Percentiles rank a stretch among this genome's conserved stretches.
Conservation (phyloP, 2,113 vertebrate species). For the Nannospalax galili region DNA sequence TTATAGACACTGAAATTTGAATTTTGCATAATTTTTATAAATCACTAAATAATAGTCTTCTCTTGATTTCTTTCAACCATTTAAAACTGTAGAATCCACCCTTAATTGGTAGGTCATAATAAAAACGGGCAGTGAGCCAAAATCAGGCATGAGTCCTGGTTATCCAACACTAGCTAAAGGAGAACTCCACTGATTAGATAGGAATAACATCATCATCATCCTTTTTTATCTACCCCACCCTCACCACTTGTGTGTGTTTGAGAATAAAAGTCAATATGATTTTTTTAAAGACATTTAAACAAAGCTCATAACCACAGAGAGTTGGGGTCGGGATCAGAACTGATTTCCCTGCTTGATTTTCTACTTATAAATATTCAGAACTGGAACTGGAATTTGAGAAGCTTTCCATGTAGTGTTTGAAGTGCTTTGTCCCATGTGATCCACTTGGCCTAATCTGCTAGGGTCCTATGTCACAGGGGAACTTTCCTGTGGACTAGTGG, state of each 20-base stretch:
- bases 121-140: background rate
- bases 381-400: background rate
- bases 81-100: background rate
- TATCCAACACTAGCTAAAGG: background rate
- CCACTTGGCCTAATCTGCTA: rapidly evolving
- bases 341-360: background rate
- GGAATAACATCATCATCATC: background rate
- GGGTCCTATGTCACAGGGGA: rapidly evolving
- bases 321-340: background rate
- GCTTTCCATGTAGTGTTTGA: background rate
- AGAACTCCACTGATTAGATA: background rate
- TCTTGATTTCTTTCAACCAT: background rate
- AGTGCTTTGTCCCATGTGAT: rapidly evolving
- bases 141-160: background rate
- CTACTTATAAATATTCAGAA: background rate
- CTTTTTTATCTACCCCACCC: background rate
- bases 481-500: too few relatives aligned
- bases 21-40: background rate
- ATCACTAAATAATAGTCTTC: background rate
- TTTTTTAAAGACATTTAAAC: background rate
- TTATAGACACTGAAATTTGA: background rate
- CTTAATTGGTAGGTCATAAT: background rate
- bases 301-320: background rate
- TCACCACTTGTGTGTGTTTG: background rate
- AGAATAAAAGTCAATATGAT: background rate